A percentile compares a stretch with the other conserved stretches of the same genome.
Conservation (phyloP, 2,888 invertebrate genomes). For the Ormyrus rosae region DNA sequence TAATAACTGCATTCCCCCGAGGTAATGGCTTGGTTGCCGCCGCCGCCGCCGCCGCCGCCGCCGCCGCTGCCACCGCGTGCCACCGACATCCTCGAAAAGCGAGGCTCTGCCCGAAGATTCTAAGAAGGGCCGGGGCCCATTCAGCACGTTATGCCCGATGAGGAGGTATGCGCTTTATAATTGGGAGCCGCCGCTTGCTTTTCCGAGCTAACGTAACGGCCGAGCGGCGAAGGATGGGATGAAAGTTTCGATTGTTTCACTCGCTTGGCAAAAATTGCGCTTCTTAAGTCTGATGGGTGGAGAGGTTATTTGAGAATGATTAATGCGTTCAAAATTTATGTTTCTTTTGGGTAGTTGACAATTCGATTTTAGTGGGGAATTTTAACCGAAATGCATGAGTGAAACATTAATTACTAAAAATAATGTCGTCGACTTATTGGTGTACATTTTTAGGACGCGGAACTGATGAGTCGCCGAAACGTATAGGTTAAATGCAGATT, state of each 20-base stretch:
- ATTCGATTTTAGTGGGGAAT: too few species aligned
- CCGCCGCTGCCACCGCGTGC: not conserved
- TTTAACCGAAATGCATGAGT: too few species aligned
- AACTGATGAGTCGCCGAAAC: too few species aligned
- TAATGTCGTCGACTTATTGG: too few species aligned
- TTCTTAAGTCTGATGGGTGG: too few species aligned
- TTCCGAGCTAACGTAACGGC: not conserved
- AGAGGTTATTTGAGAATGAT: too few species aligned
- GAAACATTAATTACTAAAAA: too few species aligned
- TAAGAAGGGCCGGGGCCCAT: too few species aligned
- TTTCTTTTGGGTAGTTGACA: too few species aligned
- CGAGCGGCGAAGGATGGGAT: not conserved
- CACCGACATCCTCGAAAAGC: not conserved
- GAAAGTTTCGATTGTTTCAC: constrained; percentile 35
- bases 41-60: constrained; percentile 38
- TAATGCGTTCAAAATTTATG: too few species aligned
- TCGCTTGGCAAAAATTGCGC: not conserved
- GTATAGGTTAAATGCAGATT: too few species aligned
- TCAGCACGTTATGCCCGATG: not conserved
- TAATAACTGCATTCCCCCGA: constrained; percentile 59
- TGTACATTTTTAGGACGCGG: too few species aligned
- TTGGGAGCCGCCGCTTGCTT: constrained; percentile 18
- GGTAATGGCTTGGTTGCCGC: constrained; percentile 37
- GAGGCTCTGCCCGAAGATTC: not conserved
- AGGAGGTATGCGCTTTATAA: constrained; percentile 32